phyloP scores from a whole-genome alignment of 2,113 vertebrate species.

The Lycocorax pyrrhopterus region DNA sequence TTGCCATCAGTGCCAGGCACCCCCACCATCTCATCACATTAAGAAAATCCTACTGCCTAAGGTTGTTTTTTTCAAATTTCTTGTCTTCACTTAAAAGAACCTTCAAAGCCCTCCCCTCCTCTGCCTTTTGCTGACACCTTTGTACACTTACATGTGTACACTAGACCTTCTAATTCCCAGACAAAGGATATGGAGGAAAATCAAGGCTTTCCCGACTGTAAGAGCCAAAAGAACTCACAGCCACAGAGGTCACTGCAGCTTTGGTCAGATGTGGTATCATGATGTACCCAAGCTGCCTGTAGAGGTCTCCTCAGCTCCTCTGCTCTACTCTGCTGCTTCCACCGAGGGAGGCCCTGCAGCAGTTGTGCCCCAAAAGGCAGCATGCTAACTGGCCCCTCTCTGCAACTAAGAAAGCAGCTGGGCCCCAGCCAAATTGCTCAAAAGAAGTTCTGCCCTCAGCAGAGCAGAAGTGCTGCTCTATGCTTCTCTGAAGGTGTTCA shows the following conservation, averaged over 20 bases:
- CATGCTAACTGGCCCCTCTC: not conserved
- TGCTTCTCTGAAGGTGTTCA: not conserved
- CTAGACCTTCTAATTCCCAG: not conserved
- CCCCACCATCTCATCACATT: not conserved
- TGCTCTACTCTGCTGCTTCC: not conserved
- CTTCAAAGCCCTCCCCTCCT: not conserved
- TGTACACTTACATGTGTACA: not conserved
- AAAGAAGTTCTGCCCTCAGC: not conserved
- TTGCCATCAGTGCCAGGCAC: not conserved
- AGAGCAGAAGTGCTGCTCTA: fast-evolving
- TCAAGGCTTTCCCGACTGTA: fast-evolving
- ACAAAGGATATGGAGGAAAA: not conserved
- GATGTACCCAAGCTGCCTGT: not conserved
- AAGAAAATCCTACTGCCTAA: not conserved
- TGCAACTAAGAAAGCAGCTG: not conserved
- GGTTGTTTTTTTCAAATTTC: not conserved
- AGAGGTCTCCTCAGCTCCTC: not conserved
- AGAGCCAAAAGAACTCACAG: not conserved
- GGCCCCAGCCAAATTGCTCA: not conserved
- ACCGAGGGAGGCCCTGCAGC: not conserved
- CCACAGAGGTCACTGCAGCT: not conserved
- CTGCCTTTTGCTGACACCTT: not conserved
- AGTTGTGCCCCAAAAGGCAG: fast-evolving
- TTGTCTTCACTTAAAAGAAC: not conserved
- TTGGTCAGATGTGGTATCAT: not conserved